A percentile compares a stretch with the other conserved stretches of the same genome.
phyloP scores from a whole-genome alignment of 2,797 vertebrate species.

The Loriculus beryllinus region DNA sequence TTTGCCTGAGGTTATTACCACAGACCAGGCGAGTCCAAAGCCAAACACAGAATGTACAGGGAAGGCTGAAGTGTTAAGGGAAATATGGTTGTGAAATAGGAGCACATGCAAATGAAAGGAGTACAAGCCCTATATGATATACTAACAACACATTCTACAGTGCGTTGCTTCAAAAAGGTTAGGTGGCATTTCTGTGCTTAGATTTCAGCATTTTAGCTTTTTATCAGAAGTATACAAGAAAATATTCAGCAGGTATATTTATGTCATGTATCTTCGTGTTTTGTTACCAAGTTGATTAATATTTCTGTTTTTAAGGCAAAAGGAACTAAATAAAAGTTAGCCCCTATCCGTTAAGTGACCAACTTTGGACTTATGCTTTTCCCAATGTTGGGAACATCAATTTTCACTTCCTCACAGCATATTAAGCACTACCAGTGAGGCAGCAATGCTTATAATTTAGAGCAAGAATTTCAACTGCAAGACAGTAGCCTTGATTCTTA shows the following conservation, averaged over 20 bases:
- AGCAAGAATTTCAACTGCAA: neutral
- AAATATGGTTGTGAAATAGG: neutral
- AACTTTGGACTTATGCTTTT: neutral
- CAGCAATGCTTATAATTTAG: neutral
- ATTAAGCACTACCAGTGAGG: neutral
- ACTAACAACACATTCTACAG: neutral
- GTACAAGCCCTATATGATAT: rapidly evolving
- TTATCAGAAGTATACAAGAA: neutral
- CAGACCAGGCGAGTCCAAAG: neutral
- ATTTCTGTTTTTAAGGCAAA: slow-evolving; percentile 13
- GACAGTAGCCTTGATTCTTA: neutral
- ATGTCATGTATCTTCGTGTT: neutral
- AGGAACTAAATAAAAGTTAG: neutral
- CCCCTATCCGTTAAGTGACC: neutral
- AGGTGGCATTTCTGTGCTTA: neutral
- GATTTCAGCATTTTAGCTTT: neutral
- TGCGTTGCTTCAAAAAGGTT: neutral
- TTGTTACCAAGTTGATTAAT: neutral
- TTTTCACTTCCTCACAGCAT: slow-evolving; percentile 5
- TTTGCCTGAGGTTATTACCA: neutral
- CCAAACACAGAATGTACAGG: neutral
- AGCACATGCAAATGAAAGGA: neutral
- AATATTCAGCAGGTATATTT: neutral
- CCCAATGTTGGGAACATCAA: neutral
- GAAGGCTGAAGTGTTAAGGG: neutral